Conservation (phyloP, 2,888 invertebrate species). For the Drosophila conformis region DNA sequence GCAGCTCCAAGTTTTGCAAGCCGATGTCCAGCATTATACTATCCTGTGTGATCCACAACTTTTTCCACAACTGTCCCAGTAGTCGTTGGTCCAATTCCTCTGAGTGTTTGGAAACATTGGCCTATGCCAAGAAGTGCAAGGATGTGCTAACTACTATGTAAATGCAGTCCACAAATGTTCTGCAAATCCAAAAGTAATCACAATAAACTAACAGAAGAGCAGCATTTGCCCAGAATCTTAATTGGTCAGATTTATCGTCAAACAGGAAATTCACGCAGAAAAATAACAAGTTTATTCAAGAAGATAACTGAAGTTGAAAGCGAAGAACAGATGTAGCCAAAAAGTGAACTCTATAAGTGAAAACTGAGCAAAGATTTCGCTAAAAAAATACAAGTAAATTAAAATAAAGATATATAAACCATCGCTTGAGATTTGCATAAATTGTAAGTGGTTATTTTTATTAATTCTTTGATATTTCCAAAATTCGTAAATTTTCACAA, state of each 20-base stretch:
- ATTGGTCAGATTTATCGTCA: background rate
- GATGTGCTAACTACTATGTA: constrained; percentile 74
- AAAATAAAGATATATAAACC: background rate
- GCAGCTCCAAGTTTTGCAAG: constrained; percentile 46
- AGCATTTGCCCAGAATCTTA: background rate
- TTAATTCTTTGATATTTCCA: background rate
- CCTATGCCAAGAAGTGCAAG: constrained; percentile 71
- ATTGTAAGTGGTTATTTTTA: background rate
- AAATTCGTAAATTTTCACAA: constrained; percentile 9
- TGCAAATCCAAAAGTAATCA: background rate
- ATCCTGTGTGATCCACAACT: constrained; percentile 68
- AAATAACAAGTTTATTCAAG: background rate
- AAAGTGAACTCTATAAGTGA: background rate
- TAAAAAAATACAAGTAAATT: background rate
- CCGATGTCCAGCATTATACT: constrained; percentile 69
- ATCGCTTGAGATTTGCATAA: background rate
- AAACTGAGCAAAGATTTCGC: background rate
- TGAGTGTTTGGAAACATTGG: constrained; percentile 68
- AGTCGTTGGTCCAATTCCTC: constrained; percentile 69
- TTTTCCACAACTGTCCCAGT: constrained; percentile 75
- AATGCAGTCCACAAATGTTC: background rate
- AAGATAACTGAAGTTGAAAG: background rate
- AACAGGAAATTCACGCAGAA: background rate
- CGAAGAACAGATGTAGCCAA: background rate
- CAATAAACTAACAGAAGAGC: background rate